Conservation (phyloP, 1,140 invertebrate genomes). For the Delia radicum region DNA sequence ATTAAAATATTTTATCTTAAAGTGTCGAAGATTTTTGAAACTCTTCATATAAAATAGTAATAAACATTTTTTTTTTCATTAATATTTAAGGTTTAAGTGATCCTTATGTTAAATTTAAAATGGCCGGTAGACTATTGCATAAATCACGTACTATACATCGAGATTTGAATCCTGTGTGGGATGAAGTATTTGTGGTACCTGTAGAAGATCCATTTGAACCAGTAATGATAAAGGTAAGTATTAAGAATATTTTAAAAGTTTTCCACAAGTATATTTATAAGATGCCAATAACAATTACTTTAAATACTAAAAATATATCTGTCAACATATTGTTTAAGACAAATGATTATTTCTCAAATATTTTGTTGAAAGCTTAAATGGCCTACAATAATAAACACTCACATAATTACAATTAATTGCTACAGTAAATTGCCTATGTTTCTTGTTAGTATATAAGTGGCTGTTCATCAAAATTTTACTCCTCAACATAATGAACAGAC, state of each 20-base stretch:
- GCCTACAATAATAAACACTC: neutral
- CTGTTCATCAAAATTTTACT: neutral
- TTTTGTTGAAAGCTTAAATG: neutral
- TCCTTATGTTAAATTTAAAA: constrained; percentile 98
- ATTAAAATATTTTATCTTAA: too few species aligned
- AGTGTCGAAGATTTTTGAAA: too few species aligned
- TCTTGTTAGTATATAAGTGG: neutral
- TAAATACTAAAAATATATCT: too few species aligned
- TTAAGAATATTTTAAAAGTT: too few species aligned
- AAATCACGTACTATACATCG: constrained; percentile 90
- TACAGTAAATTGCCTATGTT: neutral
- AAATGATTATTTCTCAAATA: neutral
- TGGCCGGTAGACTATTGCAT: constrained; percentile 83
- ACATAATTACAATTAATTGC: neutral
- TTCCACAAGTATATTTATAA: too few species aligned
- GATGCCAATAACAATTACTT: too few species aligned
- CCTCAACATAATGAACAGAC: too few species aligned
- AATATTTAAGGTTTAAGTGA: constrained; percentile 81
- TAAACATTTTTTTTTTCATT: neutral
- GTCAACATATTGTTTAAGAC: neutral
- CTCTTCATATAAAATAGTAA: too few species aligned
- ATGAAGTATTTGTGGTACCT: constrained; percentile 92
- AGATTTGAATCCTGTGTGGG: constrained; percentile 91
- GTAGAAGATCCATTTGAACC: constrained; percentile 92
- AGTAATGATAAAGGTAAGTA: constrained; percentile 79